Evolutionary conservation across 2,797 vertebrate species (phyloP).

Genomic region (Notolepis coatsorum): DNA sequence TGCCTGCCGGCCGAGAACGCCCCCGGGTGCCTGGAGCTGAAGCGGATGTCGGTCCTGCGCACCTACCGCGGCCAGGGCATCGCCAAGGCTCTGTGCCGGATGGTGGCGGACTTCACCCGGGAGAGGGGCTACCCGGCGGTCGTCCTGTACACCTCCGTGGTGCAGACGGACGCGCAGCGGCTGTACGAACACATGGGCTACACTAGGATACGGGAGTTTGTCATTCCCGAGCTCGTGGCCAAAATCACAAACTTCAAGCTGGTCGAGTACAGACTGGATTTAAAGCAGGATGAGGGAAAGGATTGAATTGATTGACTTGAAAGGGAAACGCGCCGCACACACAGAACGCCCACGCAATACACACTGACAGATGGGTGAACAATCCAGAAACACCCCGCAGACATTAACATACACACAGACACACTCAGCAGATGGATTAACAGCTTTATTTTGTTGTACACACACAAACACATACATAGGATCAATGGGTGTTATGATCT

Average conservation of each 20-base stretch:
- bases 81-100: slow-evolving; percentile 78
- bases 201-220: slow-evolving; percentile 56
- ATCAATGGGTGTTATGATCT: background rate
- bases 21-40: slow-evolving; percentile 76
- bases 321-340: background rate
- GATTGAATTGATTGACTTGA: slow-evolving; percentile 10
- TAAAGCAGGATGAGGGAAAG: slow-evolving; percentile 37
- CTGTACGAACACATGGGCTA: slow-evolving; percentile 86
- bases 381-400: background rate
- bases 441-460: no score
- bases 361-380: background rate
- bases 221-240: slow-evolving; percentile 56
- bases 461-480: background rate
- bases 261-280: slow-evolving; percentile 78
- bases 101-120: slow-evolving; percentile 76
- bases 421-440: no score
- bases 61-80: slow-evolving; percentile 81
- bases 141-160: slow-evolving; percentile 78
- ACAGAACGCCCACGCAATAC: background rate
- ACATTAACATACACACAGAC: background rate
- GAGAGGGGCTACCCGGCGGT: slow-evolving; percentile 72
- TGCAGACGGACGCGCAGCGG: slow-evolving; percentile 83
- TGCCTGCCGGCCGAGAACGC: slow-evolving; percentile 49
- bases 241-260: slow-evolving; percentile 78
- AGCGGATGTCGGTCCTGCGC: slow-evolving; percentile 80